A percentile compares a stretch with the other conserved stretches of the same genome.
Conservation (phyloP, 1,140 invertebrate species). For the Pantala flavescens region DNA sequence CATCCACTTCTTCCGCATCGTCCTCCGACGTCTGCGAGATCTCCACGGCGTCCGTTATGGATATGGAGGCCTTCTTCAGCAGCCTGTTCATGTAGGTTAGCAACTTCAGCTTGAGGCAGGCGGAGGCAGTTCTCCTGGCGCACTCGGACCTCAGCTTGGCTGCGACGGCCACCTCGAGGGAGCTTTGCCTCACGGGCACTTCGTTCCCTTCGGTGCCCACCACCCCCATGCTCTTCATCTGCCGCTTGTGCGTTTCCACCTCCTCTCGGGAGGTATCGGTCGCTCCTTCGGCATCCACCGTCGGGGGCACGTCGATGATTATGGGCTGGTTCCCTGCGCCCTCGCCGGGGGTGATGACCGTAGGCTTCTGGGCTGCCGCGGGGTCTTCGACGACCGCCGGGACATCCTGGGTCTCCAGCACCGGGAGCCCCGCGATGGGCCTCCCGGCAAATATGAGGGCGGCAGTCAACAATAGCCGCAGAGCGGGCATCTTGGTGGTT, state of each 20-base stretch:
- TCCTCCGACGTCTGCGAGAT: conserved; percentile 51
- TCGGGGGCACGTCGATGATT: background rate
- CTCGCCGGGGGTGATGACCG: background rate
- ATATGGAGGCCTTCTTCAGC: conserved; percentile 63
- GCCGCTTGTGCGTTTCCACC: conserved; percentile 23
- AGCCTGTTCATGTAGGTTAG: conserved; percentile 70
- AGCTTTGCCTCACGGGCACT: background rate
- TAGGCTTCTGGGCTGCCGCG: background rate
- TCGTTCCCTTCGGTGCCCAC: conserved; percentile 33
- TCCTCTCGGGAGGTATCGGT: background rate
- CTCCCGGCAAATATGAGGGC: background rate
- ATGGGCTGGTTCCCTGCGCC: background rate
- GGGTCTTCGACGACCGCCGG: background rate
- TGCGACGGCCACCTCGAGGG: conserved; percentile 53
- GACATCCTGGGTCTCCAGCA: background rate
- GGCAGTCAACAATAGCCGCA: too few relatives aligned
- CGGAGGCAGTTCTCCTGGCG: conserved; percentile 57
- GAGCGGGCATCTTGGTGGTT: too few relatives aligned
- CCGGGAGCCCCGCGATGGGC: background rate
- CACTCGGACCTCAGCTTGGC: conserved; percentile 65
- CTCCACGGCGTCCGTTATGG: conserved; percentile 60
- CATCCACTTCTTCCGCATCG: conserved; percentile 17
- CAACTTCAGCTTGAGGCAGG: conserved; percentile 67
- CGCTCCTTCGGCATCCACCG: background rate
- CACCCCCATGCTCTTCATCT: conserved; percentile 26